Base-by-base conservation (phyloP, 1,140 invertebrate genomes). In the Zaprionus tsacasi region DNA sequence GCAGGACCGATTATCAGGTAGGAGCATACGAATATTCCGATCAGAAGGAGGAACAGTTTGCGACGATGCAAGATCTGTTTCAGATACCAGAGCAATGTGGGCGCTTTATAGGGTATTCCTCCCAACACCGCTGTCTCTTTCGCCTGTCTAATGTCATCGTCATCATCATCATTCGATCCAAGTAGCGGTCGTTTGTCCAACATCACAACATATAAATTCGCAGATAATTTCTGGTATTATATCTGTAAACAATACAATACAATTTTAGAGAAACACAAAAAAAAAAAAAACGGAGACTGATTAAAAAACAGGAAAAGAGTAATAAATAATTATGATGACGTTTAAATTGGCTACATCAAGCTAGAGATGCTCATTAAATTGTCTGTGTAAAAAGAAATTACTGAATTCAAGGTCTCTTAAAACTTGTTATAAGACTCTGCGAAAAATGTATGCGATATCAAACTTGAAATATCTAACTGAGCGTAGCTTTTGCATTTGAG, bases 1-100 rank as follows among this genome's bases (percentile, higher is more conserved):
- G 59, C 71, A 4, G 73, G 65, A 2, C 76, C 78, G 33, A 90
- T 81, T 2, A 88, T 43, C 35, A 88, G 81, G 17, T 87, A 87
- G 17, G 74, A 83, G 40, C 70, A 88, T 3, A 81, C 36, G 17
- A 85, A 77, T 12, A 82, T 36, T n/a, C 63, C 4, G 40, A 90
- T 17, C 7, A 90, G 27, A 0, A 66, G 54, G 3, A 82, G 7
- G 6, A 79, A 48, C 17, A 81, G 63, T 11, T 79, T 87, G 15
- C 83, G 55, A 0, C 82, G 80, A 2, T 81, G 50, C 25, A 71
- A 10, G 6, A 78, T 17, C 8, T 79, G 48, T 12, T 65, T 52
- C 25, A 54, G 48, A 27, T 60, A 48, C 35, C 63, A 67, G 7
- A 60, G n/a, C 8, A 86, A 38, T 5, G 60, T 48, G 13, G 66